These are phyloP conservation scores for Drosophila macrospina DNA, from an alignment of 2,888 invertebrate genomes.

Conservation along the genomic window DNA sequence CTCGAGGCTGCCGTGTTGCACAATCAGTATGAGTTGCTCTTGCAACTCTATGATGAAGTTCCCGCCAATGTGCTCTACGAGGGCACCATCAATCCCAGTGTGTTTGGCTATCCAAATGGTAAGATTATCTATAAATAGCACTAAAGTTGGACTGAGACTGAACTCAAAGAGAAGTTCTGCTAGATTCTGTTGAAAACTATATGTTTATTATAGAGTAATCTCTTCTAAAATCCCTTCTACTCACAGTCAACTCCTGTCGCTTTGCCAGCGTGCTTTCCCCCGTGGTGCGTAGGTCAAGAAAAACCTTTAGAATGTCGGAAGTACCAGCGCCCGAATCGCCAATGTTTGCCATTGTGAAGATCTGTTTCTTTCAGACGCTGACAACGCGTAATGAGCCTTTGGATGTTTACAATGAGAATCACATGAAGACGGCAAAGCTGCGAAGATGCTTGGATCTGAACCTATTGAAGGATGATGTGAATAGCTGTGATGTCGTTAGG, in stretches of 20 bases:
- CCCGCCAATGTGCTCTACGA: slow-evolving; percentile 61
- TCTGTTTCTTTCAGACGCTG: slow-evolving; percentile 62
- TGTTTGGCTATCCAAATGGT: slow-evolving; percentile 79
- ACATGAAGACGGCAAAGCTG: slow-evolving; percentile 33
- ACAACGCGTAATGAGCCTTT: slow-evolving; percentile 38
- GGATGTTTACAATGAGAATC: slow-evolving; percentile 53
- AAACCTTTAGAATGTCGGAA: neutral
- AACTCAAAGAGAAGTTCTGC: too few relatives aligned
- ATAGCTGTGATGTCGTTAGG: slow-evolving; percentile 20
- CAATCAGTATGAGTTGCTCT: slow-evolving; percentile 63
- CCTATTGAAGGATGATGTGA: neutral
- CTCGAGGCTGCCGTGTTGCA: slow-evolving; percentile 62
- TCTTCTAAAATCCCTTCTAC: too few relatives aligned
- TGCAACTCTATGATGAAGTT: slow-evolving; percentile 64
- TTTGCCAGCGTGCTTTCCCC: slow-evolving; percentile 46
- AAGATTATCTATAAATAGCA: neutral
- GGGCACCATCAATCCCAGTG: slow-evolving; percentile 66
- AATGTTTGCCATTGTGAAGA: slow-evolving; percentile 62
- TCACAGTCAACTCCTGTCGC: slow-evolving; percentile 57
- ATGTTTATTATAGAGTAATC: too few relatives aligned
- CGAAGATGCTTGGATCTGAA: slow-evolving; percentile 36
- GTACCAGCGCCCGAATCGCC: neutral
- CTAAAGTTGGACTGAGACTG: too few relatives aligned
- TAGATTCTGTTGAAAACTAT: too few relatives aligned
- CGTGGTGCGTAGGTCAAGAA: neutral